Evolutionary conservation across 2,113 vertebrate genomes (phyloP), one percentile per base, ranked within the genome.

Genomic region (Neomonachus schauinslandi): DNA sequence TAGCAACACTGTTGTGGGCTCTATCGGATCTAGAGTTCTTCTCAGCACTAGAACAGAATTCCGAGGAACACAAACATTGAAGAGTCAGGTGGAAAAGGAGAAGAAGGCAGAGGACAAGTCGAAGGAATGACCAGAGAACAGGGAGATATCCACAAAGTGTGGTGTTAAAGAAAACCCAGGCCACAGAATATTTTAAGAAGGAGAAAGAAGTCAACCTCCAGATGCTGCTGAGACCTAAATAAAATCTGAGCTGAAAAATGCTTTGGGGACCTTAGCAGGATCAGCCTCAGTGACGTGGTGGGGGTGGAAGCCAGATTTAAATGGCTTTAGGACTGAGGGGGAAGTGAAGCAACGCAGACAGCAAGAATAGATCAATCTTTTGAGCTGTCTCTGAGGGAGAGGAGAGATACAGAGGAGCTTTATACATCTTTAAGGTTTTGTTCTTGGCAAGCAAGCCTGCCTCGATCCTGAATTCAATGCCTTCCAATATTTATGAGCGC

Each of bases 261-360:
- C 86, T 74, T 39, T 87, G 80, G 80, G 57, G 76, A 76, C 51
- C 57, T 95, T 39, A 18, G 57, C 49, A 90, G 82, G 42, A 89
- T 74, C 36, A 63, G 61, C 42, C 76, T 72, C 82, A n/a, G 55
- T 31, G 69, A 88, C 4, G 7, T 15, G 67, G n/a, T 28, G n/a
- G 46, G 51, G 57, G 55, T 65, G 19, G 74, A 89, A 88, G 72
- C 59, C 93, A n/a, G 51, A 57, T 72, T 33, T 39, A 65, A 67
- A 84, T 59, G 51, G 79, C 59, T 89, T 92, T 26, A 84, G 33
- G 85, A 96, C 57, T 83, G 67, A 95, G 53, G 77, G 57, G n/a
- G 36, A 77, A 90, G 86, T 11, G 31, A 82, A 80, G 39, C 86
- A 74, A 80, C 2, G 7, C 19, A 79, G 55, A 80, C 31, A 79